Base-by-base conservation (phyloP, 1,140 invertebrate species). In the Arctopsyche grandis region DNA sequence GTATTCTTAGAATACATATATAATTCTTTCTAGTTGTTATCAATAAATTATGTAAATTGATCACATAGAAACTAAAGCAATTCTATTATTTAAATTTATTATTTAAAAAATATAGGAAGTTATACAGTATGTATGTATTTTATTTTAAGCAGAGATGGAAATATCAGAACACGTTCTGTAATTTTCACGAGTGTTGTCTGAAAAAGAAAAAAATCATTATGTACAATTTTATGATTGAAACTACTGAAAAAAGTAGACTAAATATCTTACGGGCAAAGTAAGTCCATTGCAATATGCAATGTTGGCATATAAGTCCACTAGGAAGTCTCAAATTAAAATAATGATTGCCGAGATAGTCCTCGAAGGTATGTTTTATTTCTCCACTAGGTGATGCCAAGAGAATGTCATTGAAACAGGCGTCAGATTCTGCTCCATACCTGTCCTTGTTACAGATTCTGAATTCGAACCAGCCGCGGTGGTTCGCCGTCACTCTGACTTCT, bases 161-260 rank as follows among this genome's bases (percentile, higher is more conserved):
- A 94, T 89, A 84, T 94, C 93, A 1, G 93, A 90, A 83, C 93
- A 94, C 77, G 90, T 89, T 73, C 91, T 85, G 83, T 93, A 94
- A 4, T 88, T 90, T 85, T 94, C 93, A 82, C 58, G 3, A 4
- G 58, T 93, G 92, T 0, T 86, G 84, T 12, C 92, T 92, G 82
- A 92, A 93, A 5, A 91, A 92, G 10, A 90, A 1, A 21, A 82
- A 83, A 5, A 83, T 82, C 69, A 71, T 29, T 56, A 19, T 1
- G 26, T 21, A 24, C 0, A 14, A 16, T n/a, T n/a, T n/a, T 0
- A 71, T 69, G 14, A 58, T n/a, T 69, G 14, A 44, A 58, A 1
- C 5, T 0, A 16, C 10, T 10, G 0, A n/a, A 38, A 38, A 73
- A 14, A 44, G 12, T 52, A 19, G 9, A 48, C 9, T 4, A 44